Evolutionary conservation across 2,888 invertebrate genomes (phyloP), one percentile per base, ranked within the genome.

Genomic region (Luffia ferchaultella): DNA sequence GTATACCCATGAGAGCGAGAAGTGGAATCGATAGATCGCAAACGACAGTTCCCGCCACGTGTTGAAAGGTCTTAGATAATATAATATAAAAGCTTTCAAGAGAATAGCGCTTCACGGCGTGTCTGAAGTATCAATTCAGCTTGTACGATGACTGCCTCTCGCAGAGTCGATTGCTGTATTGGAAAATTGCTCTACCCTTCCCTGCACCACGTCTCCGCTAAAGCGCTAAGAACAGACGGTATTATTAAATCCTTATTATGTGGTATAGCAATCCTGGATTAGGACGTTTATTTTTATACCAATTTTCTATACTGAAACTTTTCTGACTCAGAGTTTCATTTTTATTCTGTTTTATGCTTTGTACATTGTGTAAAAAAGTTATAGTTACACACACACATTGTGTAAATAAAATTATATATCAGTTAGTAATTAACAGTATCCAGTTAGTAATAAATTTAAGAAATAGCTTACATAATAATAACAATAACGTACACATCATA

Each of bases 51-150:
- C 62, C 61, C 63, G 70, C 76, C 77, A 77, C 76, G 76, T 77
- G 74, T 77, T 65, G 64, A 67, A 75, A 78, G 76, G 74, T 77
- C 74, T 76, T 72, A 73, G 76, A 79, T 83, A 82, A 83, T 82
- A 79, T 79, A 79, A 82, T 80, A 80, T 77, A 79, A 79, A 80
- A 82, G 77, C 82, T 83, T 80, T 82, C 79, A 80, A 79, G 73
- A 78, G 76, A 79, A 79, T 75, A 74, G 73, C 74, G 73, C 70
- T 74, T 68, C 68, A 70, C 70, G 61, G 70, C 68, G 70, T 70
- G 79, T 79, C 79, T 82, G 76, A 79, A 82, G 79, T 78, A 80
- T 79, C 79, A 80, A 79, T 80, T 78, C 77, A 73, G 70, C 73
- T 77, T 78, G 79, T 79, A 76, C 78, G 69, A 70, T 67, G 65